Evolutionary conservation across 2,797 vertebrate species (phyloP).

Genomic region (Liasis olivaceus): DNA sequence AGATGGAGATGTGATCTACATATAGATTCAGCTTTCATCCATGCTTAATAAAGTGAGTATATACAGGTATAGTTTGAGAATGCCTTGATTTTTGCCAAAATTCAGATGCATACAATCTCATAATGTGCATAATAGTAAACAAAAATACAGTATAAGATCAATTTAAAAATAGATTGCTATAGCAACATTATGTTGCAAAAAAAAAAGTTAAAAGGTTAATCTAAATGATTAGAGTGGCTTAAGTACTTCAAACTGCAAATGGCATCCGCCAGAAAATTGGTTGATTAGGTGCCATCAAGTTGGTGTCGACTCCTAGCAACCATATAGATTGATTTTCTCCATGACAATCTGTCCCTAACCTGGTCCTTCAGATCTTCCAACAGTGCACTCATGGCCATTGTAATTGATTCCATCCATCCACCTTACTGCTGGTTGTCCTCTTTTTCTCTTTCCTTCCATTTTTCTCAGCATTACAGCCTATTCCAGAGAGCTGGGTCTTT

Average conservation of each 20-base stretch:
- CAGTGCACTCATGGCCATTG: neutral
- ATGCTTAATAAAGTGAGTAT: slow-evolving; percentile 37
- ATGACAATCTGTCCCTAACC: neutral
- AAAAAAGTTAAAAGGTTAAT: slow-evolving; percentile 42
- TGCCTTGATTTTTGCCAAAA: slow-evolving; percentile 13
- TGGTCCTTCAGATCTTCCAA: neutral
- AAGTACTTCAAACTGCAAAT: neutral
- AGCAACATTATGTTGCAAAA: neutral
- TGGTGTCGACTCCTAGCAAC: neutral
- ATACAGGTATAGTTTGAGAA: slow-evolving; percentile 39
- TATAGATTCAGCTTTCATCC: slow-evolving; percentile 62
- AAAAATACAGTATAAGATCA: slow-evolving; percentile 42
- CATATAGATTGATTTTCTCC: neutral
- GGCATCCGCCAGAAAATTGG: neutral
- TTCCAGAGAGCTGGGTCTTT: neutral
- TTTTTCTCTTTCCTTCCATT: neutral
- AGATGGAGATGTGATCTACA: slow-evolving; percentile 35
- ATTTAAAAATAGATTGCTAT: slow-evolving; percentile 34
- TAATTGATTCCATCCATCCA: neutral
- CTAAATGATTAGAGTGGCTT: slow-evolving; percentile 34
- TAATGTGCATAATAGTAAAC: slow-evolving; percentile 29
- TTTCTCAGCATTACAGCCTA: neutral
- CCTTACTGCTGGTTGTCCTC: neutral
- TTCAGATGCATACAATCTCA: slow-evolving; percentile 49
- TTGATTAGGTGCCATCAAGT: neutral